Evolutionary conservation across 2,888 invertebrate species (phyloP), one percentile per base, ranked within the genome.

Genomic region (Disparrhopalites patrizii): DNA sequence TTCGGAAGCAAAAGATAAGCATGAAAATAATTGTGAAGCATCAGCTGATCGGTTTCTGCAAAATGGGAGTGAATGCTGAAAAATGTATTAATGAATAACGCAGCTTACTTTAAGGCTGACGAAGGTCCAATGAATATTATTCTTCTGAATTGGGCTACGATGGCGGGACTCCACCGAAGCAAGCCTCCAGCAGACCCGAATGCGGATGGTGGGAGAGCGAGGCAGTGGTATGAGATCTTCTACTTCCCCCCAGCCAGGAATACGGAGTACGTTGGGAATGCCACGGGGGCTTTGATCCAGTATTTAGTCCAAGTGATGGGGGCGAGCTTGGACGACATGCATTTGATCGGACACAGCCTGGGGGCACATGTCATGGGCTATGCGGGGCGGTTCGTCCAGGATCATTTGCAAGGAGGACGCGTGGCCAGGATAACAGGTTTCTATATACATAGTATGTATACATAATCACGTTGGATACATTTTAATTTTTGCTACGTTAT

Each of bases 301-400:
- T 25, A 43, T 15, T 18, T 58, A 2, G 5, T 58, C 1, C 3
- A 58, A 15, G 8, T 27, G 3, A 38, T 36, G 3, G 43, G 43
- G n/a, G 18, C 18, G 3, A 18, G 13, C 5, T 10, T 43, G 18
- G 15, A 38, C 5, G 15, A 18, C 1, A 43, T 58, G n/a, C 58
- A 58, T 43, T 18, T 58, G 3, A 58, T 58, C 43, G 58, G 58
- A 5, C 58, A 58, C 43, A 38, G 38, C 13, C n/a, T 58, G n/a
- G 58, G 58, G 1, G 40, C 43, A 13, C 58, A 58, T n/a, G 43
- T 25, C 1, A 40, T 58, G 58, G 58, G 58, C 1, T 40, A 8
- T 2, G 25, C 58, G 1, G 58, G 58, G 4, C n/a, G 38, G 27
- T 4, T 27, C 18, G 15, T 43, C 20, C 15, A 27, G n/a, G 28